These are phyloP conservation scores for Pangasius mekongensis DNA, from an alignment of 2,797 vertebrate species.

Conservation along the genomic window DNA sequence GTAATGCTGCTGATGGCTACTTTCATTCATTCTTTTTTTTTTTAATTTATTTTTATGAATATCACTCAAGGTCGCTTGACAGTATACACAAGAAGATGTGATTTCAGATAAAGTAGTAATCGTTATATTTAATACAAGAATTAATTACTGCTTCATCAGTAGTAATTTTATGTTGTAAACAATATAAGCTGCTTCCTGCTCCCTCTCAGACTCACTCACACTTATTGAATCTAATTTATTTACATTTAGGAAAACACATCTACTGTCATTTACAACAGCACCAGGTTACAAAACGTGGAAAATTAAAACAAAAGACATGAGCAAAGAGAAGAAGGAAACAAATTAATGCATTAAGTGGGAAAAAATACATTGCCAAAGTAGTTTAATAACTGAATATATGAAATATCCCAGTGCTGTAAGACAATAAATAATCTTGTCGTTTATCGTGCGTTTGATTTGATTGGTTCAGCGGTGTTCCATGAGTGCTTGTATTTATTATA, in stretches of 20 bases:
- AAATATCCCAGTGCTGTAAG: no score
- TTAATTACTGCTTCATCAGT: neutral
- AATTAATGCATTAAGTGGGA: neutral
- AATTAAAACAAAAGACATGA: neutral
- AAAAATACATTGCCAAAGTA: neutral
- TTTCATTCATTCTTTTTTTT: neutral
- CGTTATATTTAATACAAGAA: neutral
- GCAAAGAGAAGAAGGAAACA: neutral
- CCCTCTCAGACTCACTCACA: no score
- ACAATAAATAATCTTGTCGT: no score
- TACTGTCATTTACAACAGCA: neutral
- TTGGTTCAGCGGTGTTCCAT: no score
- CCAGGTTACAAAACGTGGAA: neutral
- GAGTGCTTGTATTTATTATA: no score
- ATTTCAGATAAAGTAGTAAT: neutral
- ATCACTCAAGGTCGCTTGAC: neutral
- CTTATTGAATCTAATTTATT: neutral
- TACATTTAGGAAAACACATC: neutral
- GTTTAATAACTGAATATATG: neutral
- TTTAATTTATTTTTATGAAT: neutral
- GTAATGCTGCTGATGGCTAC: constrained; percentile 37
- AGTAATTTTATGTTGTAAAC: neutral
- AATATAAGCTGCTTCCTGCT: neutral
- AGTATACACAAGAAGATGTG: neutral
- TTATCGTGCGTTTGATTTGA: no score